Conservation (phyloP, 2,888 invertebrate species). For the Fragum whitleyi region DNA sequence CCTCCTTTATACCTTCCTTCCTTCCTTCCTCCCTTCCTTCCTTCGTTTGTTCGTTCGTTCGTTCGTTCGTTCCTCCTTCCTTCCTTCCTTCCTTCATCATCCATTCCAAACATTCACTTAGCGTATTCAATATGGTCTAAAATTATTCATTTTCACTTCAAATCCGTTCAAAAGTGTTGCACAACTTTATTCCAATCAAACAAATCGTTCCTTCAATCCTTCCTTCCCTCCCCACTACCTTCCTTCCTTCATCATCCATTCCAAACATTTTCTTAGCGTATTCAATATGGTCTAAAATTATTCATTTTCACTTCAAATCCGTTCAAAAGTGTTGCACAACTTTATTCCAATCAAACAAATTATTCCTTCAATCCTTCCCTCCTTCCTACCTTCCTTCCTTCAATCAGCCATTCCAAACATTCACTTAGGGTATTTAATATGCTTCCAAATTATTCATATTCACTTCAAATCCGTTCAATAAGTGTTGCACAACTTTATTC, state of each 20-base stretch:
- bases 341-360: slow-evolving; percentile 17
- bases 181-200: slow-evolving; percentile 19
- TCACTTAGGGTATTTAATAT: no score
- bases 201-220: neutral
- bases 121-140: neutral
- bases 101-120: neutral
- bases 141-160: neutral
- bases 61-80: no score
- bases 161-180: slow-evolving; percentile 9
- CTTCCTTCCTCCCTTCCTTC: no score
- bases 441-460: no score
- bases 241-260: neutral
- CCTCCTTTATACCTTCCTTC: neutral
- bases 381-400: no score
- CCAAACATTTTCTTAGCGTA: neutral
- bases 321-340: slow-evolving; percentile 10
- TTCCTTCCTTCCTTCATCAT: neutral
- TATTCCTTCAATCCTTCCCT: neutral
- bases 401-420: no score
- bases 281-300: neutral
- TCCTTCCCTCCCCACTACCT: neutral
- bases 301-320: neutral
- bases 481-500: no score
- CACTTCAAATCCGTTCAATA: no score
- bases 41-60: no score